Base-by-base conservation (phyloP, 2,888 invertebrate species). In the Mamestra brassicae region DNA sequence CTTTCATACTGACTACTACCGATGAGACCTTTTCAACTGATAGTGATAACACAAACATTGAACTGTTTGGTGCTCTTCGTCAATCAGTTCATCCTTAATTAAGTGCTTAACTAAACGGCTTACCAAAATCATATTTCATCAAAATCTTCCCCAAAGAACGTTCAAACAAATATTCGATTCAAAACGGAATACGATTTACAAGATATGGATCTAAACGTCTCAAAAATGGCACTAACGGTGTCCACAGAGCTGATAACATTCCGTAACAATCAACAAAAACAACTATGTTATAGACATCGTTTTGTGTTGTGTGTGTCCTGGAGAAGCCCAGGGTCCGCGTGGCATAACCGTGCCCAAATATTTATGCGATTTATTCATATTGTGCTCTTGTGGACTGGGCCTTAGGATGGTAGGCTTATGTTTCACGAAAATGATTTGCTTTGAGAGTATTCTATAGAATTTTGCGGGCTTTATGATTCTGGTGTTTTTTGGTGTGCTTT, bases 301-400 rank as follows among this genome's bases (percentile, higher is more conserved):
- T 93, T 93, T 91, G 89, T 89, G 88, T 93, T 89, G 89, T 91
- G 89, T 89, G 87, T 82, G 89, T 92, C 90, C 89, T 91, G 91
- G 89, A 91, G 36, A 38, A 47, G 92, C 26, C 26, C 26, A 26
- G 26, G 26, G 26, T 26, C 26, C 26, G 26, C 89, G 90, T 90
- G 90, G 92, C 91, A 94, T 94, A 93, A 94, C 94, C 91, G 91
- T 90, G 91, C 90, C 89, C 93, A 94, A 94, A 96, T 96, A 95
- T 96, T 96, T 94, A 95, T 95, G 92, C 92, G 94, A 94, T 95
- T 95, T 94, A 95, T 95, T 95, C 94, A 95, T 95, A 94, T 94
- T 93, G 85, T 87, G 50, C n/a, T 67, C 65, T 78, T 87, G 81
- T 83, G 75, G 80, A 71, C 72, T 77, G 82, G 68, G 76, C 77